A percentile compares a stretch with the other conserved stretches of the same genome.
phyloP scores from a whole-genome alignment of 1,140 invertebrate species.

The Drosophila athabasca region DNA sequence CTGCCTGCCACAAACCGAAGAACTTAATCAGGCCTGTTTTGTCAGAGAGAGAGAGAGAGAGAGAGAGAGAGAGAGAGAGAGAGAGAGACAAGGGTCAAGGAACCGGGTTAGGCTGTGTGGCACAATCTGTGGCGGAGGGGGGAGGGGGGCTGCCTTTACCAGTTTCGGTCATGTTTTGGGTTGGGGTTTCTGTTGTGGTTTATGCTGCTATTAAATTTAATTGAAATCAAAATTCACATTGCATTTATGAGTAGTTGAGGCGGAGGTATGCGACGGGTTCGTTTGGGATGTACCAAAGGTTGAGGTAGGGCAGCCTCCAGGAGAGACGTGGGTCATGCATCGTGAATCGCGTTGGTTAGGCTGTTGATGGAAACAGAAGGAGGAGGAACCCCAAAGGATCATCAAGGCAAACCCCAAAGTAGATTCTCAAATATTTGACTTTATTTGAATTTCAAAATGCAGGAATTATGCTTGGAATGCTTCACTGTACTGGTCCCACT shows the following conservation, averaged over 20 bases:
- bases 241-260: slow-evolving; percentile 55
- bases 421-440: slow-evolving; percentile 6
- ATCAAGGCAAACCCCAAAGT: no score
- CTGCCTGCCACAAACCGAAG: slow-evolving; percentile 47
- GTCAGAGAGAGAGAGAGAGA: no score
- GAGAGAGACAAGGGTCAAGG: slow-evolving; percentile 63
- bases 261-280: slow-evolving; percentile 8
- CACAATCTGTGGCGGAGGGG: slow-evolving; percentile 4
- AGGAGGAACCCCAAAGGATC: no score
- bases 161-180: slow-evolving; percentile 29
- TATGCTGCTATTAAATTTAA: slow-evolving; percentile 80
- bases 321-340: background rate
- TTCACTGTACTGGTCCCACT: background rate
- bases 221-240: slow-evolving; percentile 73
- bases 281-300: background rate
- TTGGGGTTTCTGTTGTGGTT: slow-evolving; percentile 48
- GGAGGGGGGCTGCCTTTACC: slow-evolving; percentile 19
- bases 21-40: slow-evolving; percentile 72
- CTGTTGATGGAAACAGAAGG: background rate
- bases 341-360: no score
- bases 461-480: background rate
- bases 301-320: slow-evolving; percentile 31
- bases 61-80: no score
- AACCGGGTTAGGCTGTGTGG: slow-evolving; percentile 44
- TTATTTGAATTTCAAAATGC: slow-evolving; percentile 59